Evolutionary conservation across 1,140 invertebrate genomes (phyloP), one percentile per base, ranked within the genome.

Genomic region (Harlomillsia oculata): DNA sequence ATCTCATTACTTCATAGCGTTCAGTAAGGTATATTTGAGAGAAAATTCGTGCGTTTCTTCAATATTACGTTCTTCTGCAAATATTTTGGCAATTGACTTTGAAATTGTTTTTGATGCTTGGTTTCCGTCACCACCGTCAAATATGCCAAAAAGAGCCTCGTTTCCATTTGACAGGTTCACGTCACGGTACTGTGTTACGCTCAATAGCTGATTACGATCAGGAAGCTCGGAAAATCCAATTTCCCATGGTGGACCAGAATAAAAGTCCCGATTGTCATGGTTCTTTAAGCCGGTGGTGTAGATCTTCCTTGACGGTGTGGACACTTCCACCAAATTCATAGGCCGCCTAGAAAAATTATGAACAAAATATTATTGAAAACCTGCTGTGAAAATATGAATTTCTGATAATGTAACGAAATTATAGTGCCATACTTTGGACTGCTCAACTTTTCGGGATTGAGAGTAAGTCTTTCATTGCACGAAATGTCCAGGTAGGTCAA

Each of bases 161-260:
- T 78, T 77, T 56, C 64, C 64, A 36, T 84, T 84, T 64, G 83
- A 84, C 68, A 87, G 85, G 16, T 80, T 78, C 28, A 83, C 81
- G 55, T 86, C 74, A 39, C 86, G 75, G 26, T 89, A 76, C 73
- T 90, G 87, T 0, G 81, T 80, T 55, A 87, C 79, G 64, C 80
- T 81, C 5, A 89, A 69, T 65, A 81, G 76, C 44, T 63, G 67
- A 14, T 77, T 76, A 56, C 78, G 79, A 32, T 85, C 85, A 1
- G 85, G 78, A n/a, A 85, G 83, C 74, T 89, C 85, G 1, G 85
- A 85, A 72, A 89, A 89, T 40, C 86, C 85, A n/a, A 86, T 74
- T 29, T 75, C 77, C 32, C 45, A 48, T 9, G 45, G 45, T 11
- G 45, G 45, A 48, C 34, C 34, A 13, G 45, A 50, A n/a, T 50